Conservation (phyloP, 2,797 vertebrate genomes). For the Delichon dasypus region DNA sequence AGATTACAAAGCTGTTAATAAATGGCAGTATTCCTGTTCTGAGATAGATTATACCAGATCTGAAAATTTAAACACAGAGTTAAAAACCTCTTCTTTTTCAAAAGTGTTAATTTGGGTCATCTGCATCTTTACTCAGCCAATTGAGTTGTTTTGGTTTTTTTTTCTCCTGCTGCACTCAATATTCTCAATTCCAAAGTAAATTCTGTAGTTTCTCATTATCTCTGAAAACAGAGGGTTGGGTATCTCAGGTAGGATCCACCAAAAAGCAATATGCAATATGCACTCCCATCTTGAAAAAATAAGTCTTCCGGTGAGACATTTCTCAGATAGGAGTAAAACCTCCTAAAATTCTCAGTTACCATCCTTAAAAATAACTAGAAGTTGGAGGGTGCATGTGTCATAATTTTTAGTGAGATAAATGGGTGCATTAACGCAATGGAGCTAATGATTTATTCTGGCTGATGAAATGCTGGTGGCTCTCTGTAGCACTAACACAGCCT, state of each 20-base stretch:
- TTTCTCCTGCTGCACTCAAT: not conserved
- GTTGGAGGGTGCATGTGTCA: not conserved
- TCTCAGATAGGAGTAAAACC: not conserved
- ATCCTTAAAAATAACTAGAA: not conserved
- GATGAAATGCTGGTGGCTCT: not conserved
- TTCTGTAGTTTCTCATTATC: not conserved
- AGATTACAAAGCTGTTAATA: not conserved
- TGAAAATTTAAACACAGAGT: not conserved
- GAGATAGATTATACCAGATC: not conserved
- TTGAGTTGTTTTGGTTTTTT: rapidly evolving
- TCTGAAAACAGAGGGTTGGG: not conserved
- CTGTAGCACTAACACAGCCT: not conserved
- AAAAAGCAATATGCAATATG: not conserved
- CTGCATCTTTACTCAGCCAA: rapidly evolving
- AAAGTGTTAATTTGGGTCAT: not conserved
- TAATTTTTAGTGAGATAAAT: not conserved
- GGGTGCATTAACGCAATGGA: not conserved
- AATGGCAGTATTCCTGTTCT: not conserved
- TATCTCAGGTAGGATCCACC: not conserved
- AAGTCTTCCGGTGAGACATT: no score
- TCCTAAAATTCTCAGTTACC: not conserved
- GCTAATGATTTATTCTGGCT: not conserved
- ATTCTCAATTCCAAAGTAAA: not conserved
- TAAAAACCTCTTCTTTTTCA: not conserved
- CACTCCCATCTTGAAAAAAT: not conserved